Percentiles rank a stretch among this genome's conserved stretches.
phyloP scores from a whole-genome alignment of 2,888 invertebrate genomes.

The Apodemia hepburni region DNA sequence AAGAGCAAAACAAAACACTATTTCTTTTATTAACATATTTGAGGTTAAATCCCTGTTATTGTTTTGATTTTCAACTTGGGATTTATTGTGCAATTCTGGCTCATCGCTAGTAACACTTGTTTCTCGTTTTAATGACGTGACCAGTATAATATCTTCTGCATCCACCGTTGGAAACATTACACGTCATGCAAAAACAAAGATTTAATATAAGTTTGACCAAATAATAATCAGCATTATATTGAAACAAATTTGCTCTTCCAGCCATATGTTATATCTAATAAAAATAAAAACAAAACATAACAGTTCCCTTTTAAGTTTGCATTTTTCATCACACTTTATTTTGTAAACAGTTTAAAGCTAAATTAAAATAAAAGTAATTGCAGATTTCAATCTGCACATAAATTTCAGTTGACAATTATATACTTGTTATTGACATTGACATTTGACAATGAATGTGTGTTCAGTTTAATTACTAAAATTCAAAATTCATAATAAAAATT shows the following conservation, averaged over 20 bases:
- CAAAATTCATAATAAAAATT: too few relatives aligned
- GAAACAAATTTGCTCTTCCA: slow-evolving; percentile 31
- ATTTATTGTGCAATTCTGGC: slow-evolving; percentile 52
- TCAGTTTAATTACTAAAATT: too few relatives aligned
- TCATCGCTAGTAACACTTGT: slow-evolving; percentile 62
- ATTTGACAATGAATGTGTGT: too few relatives aligned
- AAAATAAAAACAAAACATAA: background rate
- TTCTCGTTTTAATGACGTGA: slow-evolving; percentile 63
- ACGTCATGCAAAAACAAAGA: slow-evolving; percentile 73
- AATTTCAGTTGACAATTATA: background rate
- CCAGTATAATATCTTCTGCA: slow-evolving; percentile 67
- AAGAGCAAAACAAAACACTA: slow-evolving; percentile 82
- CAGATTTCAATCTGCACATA: background rate
- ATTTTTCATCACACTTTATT: slow-evolving; percentile 1
- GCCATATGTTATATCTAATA: slow-evolving; percentile 5
- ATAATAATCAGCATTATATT: slow-evolving; percentile 49
- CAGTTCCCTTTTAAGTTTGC: background rate
- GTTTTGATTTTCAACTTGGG: slow-evolving; percentile 53
- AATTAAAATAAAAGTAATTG: background rate
- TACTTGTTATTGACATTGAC: background rate
- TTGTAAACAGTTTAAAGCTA: background rate
- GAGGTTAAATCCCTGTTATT: slow-evolving; percentile 62
- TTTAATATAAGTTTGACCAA: slow-evolving; percentile 38
- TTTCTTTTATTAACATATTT: slow-evolving; percentile 82
- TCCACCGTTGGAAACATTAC: slow-evolving; percentile 78